Conservation (phyloP, 2,797 vertebrate genomes). For the Chelonia mydas region DNA sequence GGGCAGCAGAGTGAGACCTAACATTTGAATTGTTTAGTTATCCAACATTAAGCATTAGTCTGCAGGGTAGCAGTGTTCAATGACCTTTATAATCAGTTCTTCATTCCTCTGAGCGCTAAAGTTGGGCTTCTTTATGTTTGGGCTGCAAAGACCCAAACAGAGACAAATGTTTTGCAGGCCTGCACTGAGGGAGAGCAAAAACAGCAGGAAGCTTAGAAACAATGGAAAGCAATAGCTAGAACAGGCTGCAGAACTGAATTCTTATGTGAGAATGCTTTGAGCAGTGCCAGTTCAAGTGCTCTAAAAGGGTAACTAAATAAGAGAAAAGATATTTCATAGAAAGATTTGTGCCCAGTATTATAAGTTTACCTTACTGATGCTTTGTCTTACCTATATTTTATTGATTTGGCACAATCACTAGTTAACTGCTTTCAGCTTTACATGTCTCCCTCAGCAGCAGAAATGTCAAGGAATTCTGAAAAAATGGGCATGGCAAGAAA, state of each 20-base stretch:
- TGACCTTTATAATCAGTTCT: neutral
- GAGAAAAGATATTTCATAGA: neutral
- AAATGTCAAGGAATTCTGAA: neutral
- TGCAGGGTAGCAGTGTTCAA: neutral
- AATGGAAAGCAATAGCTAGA: constrained; percentile 17
- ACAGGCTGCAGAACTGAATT: neutral
- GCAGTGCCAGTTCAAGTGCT: neutral
- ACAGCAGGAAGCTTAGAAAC: constrained; percentile 45
- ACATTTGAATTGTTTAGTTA: neutral
- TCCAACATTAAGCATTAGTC: neutral
- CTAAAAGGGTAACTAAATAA: constrained; percentile 22
- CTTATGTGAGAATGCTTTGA: constrained; percentile 11
- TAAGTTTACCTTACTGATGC: neutral
- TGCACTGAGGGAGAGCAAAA: neutral
- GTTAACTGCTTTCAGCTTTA: neutral
- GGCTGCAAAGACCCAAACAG: constrained; percentile 24
- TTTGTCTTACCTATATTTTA: constrained; percentile 6
- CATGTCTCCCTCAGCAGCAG: neutral
- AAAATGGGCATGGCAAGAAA: neutral
- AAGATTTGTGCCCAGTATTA: neutral
- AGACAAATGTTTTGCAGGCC: constrained; percentile 44
- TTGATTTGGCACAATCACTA: constrained; percentile 35
- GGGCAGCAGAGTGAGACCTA: fast-evolving
- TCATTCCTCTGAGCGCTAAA: neutral
- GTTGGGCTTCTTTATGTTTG: constrained; percentile 1